These are phyloP conservation scores for Alauda arvensis DNA, from an alignment of 2,797 vertebrate genomes.

Conservation along the genomic window DNA sequence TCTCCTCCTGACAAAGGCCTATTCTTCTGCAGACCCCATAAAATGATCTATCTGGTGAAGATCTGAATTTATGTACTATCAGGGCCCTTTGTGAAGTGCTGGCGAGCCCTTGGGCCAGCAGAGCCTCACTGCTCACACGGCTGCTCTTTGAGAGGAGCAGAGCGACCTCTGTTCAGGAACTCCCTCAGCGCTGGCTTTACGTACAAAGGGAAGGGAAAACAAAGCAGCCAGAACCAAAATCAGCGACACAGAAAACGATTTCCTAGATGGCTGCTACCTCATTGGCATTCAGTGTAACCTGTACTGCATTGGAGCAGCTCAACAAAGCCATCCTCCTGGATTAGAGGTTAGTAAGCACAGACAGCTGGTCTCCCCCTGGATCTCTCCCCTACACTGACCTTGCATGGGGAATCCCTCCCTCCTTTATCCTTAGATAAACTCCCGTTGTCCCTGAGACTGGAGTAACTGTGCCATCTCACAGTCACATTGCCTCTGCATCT, in stretches of 20 bases:
- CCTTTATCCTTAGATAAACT: conserved; percentile 60
- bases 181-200: background rate
- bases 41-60: conserved; percentile 3
- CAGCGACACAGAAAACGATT: conserved; percentile 7
- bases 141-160: background rate
- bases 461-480: conserved; percentile 41
- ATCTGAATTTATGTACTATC: background rate
- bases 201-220: conserved; percentile 7
- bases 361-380: conserved; percentile 28
- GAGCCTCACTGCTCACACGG: rapidly evolving
- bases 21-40: conserved; percentile 32
- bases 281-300: background rate
- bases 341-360: conserved; percentile 2
- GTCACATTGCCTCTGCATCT: conserved; percentile 24
- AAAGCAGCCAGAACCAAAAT: background rate
- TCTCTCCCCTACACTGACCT: conserved; percentile 26
- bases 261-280: conserved; percentile 15
- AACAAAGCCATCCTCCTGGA: background rate
- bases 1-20: conserved; percentile 21
- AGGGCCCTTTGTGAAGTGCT: background rate
- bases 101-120: background rate
- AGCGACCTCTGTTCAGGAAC: conserved; percentile 4
- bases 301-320: background rate
- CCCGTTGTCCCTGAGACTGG: background rate
- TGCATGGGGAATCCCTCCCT: conserved; percentile 38